Evolutionary conservation across 2,797 vertebrate species (phyloP), one percentile per base, ranked within the genome.

Genomic region (Dendrocincla tyrannina): DNA sequence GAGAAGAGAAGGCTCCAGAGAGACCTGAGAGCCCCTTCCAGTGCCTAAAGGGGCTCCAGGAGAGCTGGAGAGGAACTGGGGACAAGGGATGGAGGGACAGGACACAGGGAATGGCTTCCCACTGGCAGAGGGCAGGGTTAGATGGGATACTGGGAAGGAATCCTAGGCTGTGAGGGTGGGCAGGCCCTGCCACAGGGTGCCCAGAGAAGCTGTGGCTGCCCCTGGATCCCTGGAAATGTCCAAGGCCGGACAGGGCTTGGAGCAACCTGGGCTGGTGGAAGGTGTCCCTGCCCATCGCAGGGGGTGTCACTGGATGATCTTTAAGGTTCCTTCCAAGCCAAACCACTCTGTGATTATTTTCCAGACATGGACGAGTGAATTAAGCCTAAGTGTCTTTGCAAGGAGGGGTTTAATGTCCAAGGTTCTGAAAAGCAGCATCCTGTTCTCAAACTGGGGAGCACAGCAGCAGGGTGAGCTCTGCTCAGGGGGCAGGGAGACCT

Each of bases 111-210:
- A 35, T 62, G 55, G 27, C 32, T 75, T 30, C 7, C 20, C 52
- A n/a, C 0, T 58, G 52, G 15, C 78, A 69, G 47, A 35, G 63
- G 41, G 22, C 63, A 76, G 55, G 47, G 27, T 0, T 12, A 7
- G 47, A 0, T 62, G 63, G 62, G 78, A 62, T 0, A 3, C 2
- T 2, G 47, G 41, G 16, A 0, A 47, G 18, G 25, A 49, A 62
- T 56, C 10, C 0, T 1, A 37, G 1, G 1, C 35, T 62, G 22
- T 0, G 12, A 62, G 55, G 35, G 27, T 49, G 32, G 22, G 2
- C 0, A 55, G 22, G 14, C 22, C 17, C 32, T 81, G 55, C 41
- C 35, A 62, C 42, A 42, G 49, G 17, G 2, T 69, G 32, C 16
- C 16, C 35, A 63, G 72, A 56, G 20, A 15, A 70, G 8, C 7